Evolutionary conservation across 2,888 invertebrate species (phyloP), one percentile per base, ranked within the genome.

Genomic region (Aporophyla lueneburgensis): DNA sequence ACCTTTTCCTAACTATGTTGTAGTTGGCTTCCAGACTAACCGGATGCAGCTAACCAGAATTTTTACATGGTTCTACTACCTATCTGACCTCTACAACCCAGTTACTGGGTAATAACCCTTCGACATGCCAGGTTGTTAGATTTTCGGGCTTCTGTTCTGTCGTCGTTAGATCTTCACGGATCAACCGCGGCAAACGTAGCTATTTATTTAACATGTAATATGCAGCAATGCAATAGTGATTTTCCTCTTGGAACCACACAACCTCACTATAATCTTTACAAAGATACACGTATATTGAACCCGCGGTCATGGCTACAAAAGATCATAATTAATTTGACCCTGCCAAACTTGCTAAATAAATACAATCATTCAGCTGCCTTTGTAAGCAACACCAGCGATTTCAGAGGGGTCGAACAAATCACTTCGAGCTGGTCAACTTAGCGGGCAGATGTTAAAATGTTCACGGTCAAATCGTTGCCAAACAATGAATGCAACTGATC

Each of bases 381-480:
- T 66, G 73, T 27, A 71, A 83, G 62, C 59, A 59, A 71, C 24
- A 4, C 61, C 21, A 56, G 33, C 19, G 33, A 71, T 76, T 82
- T 69, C 72, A 66, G 65, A 82, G 53, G 33, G 21, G 66, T 61
- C 71, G 73, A 86, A 81, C 68, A 58, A 84, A 81, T 86, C 76
- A 67, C 40, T 86, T 80, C 53, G 78, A 53, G 59, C 65, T 71
- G 76, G 66, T 72, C 70, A 78, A 77, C 59, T 82, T 84, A 84
- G 54, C 71, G 40, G 40, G 67, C 56, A 77, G 77, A 81, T 74
- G 86, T 58, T 79, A 80, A 86, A 83, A 63, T 54, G 75, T 76
- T 86, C 85, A 83, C 62, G 85, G 86, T 78, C 85, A 87, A 21
- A 40, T 54, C 9, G 58, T 85, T 77, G 72, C 81, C 24, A 62